Base-by-base conservation (phyloP, 30 jellyfish, hydroid and myxozoan genomes). In the Catostylus mosaicus region DNA sequence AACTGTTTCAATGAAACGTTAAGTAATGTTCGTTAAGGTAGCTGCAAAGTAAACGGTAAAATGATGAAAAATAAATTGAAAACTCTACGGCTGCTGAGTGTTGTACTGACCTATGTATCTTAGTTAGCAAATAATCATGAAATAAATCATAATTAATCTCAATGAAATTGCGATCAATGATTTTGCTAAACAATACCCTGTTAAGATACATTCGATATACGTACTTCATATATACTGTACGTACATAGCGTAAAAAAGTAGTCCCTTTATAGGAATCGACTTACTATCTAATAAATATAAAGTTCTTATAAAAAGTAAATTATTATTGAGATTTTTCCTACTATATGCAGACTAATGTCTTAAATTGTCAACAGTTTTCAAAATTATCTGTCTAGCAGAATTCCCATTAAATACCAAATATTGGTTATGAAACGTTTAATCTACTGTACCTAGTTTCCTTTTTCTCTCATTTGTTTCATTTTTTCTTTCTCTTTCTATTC, bases 301-400 rank as follows among this genome's bases (percentile, higher is more conserved):
- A 75, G 63, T 50, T 75, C 45, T 54, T 75, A 16, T 75, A 75
- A 48, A 75, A 75, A 75, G 86, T 75, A 75, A 75, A 50, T 32
- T 57, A 31, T 52, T 50, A 59, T 34, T 50, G 24, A 50, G 63
- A 50, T 50, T 50, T 10, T 16, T 16, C 14, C 14, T 50, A 10
- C 63, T 50, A 50, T 50, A 50, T 10, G 63, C 24, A 50, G 63
- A 16, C 63, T 50, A 50, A 50, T 50, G 63, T 50, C 63, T 27
- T 50, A 16, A 50, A 63, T 61, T 65, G 77, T 32, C 51, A 37
- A 65, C n/a, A 26, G 51, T 65, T 65, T 65, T 22, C 19, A 61
- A 65, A 65, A 31, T 72, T 62, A 72, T 72, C 83, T 72, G 67
- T 37, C 70, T 72, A 43, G 83, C 83, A 72, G 83, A 50, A 47